phyloP scores from a whole-genome alignment of 1,140 invertebrate species.

The Papilio dardanus region DNA sequence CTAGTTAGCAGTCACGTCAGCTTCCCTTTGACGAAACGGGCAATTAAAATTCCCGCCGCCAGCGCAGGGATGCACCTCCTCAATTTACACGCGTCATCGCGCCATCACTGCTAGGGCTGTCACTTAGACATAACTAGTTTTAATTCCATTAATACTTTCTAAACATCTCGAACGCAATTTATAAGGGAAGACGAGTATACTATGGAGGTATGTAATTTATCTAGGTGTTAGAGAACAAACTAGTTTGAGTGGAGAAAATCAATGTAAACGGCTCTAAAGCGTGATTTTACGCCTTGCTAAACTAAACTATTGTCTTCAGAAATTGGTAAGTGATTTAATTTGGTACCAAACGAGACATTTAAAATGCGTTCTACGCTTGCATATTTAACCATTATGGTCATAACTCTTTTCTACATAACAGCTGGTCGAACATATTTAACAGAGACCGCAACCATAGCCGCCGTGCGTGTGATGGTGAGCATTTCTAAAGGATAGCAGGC shows the following conservation, averaged over 20 bases:
- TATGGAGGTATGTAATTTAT: background rate
- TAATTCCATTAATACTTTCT: background rate
- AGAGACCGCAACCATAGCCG: slow-evolving; percentile 46
- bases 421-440: background rate
- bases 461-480: slow-evolving; percentile 58
- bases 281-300: no score
- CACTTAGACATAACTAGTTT: background rate
- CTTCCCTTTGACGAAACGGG: background rate
- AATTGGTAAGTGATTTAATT: no score
- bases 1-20: background rate
- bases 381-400: background rate
- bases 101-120: background rate
- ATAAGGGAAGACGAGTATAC: background rate
- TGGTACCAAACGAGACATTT: no score
- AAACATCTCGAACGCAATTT: background rate
- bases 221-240: background rate
- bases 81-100: background rate
- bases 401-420: background rate
- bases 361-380: background rate
- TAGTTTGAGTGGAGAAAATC: background rate
- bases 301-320: no score
- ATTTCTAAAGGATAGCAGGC: slow-evolving; percentile 54
- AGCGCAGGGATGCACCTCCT: background rate
- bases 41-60: slow-evolving; percentile 1
- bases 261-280: background rate